These are phyloP conservation scores for Hippoglossus stenolepis DNA, from an alignment of 2,113 vertebrate genomes.

Conservation along the genomic window DNA sequence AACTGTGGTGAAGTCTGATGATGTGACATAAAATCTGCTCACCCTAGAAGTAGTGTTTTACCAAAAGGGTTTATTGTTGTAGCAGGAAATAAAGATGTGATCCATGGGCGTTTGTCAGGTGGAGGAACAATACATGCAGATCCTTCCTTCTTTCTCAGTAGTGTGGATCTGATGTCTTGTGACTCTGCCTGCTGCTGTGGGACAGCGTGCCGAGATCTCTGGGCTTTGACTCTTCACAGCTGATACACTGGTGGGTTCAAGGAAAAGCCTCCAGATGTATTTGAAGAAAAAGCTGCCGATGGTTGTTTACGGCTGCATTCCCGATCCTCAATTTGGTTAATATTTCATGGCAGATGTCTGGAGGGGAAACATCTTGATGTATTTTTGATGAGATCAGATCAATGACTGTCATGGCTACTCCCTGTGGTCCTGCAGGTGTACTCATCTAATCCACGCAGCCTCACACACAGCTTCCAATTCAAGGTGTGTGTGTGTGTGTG, in stretches of 20 bases:
- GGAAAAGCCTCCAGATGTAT: slow-evolving; percentile 23
- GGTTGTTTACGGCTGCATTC: slow-evolving; percentile 11
- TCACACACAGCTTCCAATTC: slow-evolving; percentile 16
- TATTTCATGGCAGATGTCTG: slow-evolving; percentile 57
- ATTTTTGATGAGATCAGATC: slow-evolving; percentile 69
- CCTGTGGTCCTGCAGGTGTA: slow-evolving; percentile 42
- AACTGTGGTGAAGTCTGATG: no score
- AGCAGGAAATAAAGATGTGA: no score
- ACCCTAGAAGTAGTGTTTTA: no score
- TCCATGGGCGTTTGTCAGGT: background rate
- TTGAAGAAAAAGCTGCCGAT: slow-evolving; percentile 10
- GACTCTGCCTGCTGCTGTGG: background rate
- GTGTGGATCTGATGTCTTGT: background rate
- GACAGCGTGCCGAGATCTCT: background rate
- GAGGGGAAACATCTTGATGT: slow-evolving; percentile 66
- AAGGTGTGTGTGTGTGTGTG: background rate
- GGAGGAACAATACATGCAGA: background rate
- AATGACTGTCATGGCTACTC: slow-evolving; percentile 43
- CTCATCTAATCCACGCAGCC: slow-evolving; percentile 39
- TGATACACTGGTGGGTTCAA: background rate
- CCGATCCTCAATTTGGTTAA: slow-evolving; percentile 45
- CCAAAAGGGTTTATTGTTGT: no score
- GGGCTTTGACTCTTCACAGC: background rate
- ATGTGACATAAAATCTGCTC: no score
- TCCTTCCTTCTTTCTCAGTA: background rate